A percentile compares a stretch with the other conserved stretches of the same genome.
Conservation (phyloP, 1,140 invertebrate species). For the Aporrectodea caliginosa region DNA sequence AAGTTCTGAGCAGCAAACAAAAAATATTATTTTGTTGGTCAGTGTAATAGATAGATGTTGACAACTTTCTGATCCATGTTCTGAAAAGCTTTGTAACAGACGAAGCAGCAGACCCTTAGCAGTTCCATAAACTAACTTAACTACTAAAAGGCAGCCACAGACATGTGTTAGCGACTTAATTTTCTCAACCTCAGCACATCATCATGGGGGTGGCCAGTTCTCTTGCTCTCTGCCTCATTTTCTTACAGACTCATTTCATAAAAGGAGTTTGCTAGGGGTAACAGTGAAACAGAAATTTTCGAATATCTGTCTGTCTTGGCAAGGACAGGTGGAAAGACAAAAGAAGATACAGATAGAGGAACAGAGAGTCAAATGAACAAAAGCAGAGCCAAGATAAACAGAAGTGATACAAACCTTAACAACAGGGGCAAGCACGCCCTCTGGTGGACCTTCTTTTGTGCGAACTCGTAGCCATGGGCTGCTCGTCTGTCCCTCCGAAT, state of each 20-base stretch:
- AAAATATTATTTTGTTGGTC: too few relatives aligned
- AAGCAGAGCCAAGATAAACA: background rate
- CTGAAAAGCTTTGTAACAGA: too few relatives aligned
- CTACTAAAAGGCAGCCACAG: too few relatives aligned
- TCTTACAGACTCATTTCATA: background rate
- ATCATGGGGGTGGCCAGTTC: too few relatives aligned
- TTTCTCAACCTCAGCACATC: too few relatives aligned
- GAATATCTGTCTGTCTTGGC: background rate
- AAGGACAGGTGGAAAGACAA: background rate
- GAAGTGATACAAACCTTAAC: conserved; percentile 39
- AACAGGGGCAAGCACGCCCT: conserved; percentile 39
- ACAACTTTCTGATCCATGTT: too few relatives aligned
- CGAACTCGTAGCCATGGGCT: conserved; percentile 44
- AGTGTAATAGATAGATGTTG: too few relatives aligned
- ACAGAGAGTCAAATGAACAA: background rate
- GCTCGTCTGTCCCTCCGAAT: conserved; percentile 41
- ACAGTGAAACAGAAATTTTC: background rate
- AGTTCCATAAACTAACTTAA: too few relatives aligned
- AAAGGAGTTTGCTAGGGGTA: background rate
- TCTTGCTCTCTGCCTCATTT: background rate
- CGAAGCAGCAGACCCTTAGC: too few relatives aligned
- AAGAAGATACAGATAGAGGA: background rate
- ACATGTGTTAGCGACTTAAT: too few relatives aligned
- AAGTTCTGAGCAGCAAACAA: too few relatives aligned
- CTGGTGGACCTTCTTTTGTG: conserved; percentile 47